A percentile compares a stretch with the other conserved stretches of the same genome.
Conservation (phyloP, 1,140 invertebrate genomes). For the Nephila pilipes region DNA sequence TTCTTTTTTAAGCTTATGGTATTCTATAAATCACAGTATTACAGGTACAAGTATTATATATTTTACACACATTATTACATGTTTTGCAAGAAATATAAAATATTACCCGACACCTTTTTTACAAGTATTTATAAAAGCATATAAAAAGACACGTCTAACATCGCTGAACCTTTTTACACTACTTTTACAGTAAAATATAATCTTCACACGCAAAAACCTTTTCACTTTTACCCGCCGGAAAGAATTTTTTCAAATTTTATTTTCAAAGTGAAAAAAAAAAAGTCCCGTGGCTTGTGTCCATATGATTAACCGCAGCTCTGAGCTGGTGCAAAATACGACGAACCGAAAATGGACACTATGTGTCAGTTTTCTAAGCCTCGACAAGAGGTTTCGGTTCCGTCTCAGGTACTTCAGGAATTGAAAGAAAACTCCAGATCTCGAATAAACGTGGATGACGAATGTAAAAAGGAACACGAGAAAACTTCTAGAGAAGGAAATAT, state of each 20-base stretch:
- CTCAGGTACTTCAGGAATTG: background rate
- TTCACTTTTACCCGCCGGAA: background rate
- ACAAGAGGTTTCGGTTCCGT: constrained; percentile 21
- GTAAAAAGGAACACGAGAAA: constrained; percentile 9
- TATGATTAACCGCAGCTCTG: constrained; percentile 18
- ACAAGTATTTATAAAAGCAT: background rate
- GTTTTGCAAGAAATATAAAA: too few species aligned
- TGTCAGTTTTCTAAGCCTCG: background rate
- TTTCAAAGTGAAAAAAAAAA: background rate
- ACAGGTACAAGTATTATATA: too few species aligned
- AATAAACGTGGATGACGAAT: constrained; percentile 8
- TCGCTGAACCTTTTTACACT: background rate
- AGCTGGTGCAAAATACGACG: constrained; percentile 6
- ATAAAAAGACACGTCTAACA: background rate
- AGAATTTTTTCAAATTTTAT: background rate
- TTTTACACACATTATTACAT: too few species aligned
- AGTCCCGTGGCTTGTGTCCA: background rate
- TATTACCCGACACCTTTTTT: background rate
- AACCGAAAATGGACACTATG: constrained; percentile 26
- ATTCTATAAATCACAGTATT: too few species aligned
- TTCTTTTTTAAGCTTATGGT: too few species aligned
- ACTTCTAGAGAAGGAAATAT: constrained; percentile 26
- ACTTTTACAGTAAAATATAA: constrained; percentile 6
- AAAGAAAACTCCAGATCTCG: constrained; percentile 22
- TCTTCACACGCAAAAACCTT: background rate